Evolutionary conservation across 2,888 invertebrate species (phyloP).

Genomic region (Philereme transversata): DNA sequence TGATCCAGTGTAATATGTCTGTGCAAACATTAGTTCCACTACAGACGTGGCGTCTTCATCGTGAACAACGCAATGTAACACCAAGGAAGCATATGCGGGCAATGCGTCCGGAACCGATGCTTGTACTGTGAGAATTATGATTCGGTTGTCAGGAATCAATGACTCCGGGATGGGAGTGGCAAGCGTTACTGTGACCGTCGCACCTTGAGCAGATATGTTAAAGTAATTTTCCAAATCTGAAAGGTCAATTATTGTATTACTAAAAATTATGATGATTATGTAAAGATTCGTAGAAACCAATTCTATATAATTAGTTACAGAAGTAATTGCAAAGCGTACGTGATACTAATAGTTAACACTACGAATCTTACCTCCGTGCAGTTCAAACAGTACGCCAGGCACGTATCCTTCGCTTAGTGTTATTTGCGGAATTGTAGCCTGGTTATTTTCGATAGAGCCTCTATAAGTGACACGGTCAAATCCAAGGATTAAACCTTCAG

Average conservation of each 20-base stretch:
- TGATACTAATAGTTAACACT: not conserved
- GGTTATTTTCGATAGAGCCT: slow-evolving; percentile 40
- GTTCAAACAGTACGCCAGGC: slow-evolving; percentile 39
- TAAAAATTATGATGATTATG: not conserved
- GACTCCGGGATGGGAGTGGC: slow-evolving; percentile 35
- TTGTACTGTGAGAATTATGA: slow-evolving; percentile 45
- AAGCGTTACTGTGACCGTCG: slow-evolving; percentile 37
- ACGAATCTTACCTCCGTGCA: slow-evolving; percentile 34
- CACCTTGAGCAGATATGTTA: slow-evolving; percentile 17
- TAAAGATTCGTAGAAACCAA: not conserved
- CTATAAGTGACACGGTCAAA: slow-evolving; percentile 45
- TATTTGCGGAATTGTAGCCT: slow-evolving; percentile 37
- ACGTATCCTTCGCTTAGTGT: slow-evolving; percentile 45
- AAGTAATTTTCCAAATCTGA: slow-evolving; percentile 46
- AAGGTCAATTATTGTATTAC: slow-evolving; percentile 17
- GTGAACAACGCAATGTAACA: slow-evolving; percentile 36
- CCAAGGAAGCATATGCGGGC: slow-evolving; percentile 42
- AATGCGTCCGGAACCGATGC: slow-evolving; percentile 44
- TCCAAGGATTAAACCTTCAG: slow-evolving; percentile 35
- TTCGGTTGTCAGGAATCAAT: slow-evolving; percentile 31
- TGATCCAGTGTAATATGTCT: slow-evolving; percentile 25
- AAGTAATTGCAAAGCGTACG: not conserved
- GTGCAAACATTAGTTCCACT: slow-evolving; percentile 20
- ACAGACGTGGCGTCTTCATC: slow-evolving; percentile 10
- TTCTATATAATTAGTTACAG: not conserved